These are phyloP conservation scores for Chanos chanos DNA, from an alignment of 2,797 vertebrate species.

Conservation along the genomic window DNA sequence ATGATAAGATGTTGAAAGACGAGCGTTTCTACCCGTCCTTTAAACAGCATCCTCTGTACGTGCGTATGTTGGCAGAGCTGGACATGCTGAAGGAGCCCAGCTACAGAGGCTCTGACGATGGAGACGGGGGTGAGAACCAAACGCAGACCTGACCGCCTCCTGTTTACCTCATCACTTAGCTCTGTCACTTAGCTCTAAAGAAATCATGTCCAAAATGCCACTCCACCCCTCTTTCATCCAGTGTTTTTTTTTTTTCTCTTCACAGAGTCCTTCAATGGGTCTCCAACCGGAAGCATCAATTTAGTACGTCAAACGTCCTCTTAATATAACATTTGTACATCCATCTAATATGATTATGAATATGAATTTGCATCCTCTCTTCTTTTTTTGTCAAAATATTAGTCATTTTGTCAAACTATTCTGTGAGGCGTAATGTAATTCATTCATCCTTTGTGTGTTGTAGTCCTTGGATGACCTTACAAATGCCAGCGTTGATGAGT, in stretches of 20 bases:
- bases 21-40: constrained; percentile 96
- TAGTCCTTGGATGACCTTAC: constrained; percentile 96
- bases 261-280: constrained; percentile 94
- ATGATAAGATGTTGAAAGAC: constrained; percentile 93
- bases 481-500: constrained; percentile 85
- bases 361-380: no score
- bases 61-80: constrained; percentile 94
- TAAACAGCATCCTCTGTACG: constrained; percentile 90
- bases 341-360: not conserved
- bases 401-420: no score
- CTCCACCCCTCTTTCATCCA: not conserved
- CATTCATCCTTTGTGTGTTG: constrained; percentile 41
- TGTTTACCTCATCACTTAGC: no score
- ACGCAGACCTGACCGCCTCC: no score
- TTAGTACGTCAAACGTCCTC: constrained; percentile 69
- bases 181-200: no score
- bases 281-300: constrained; percentile 95
- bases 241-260: not conserved
- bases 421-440: constrained; percentile 4
- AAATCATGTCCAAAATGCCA: not conserved
- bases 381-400: no score
- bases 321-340: not conserved
- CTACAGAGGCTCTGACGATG: constrained; percentile 94
- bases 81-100: constrained; percentile 99
- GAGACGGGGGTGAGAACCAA: constrained; percentile 79